A percentile compares a stretch with the other conserved stretches of the same genome.
Conservation (phyloP, 2,888 invertebrate genomes). For the Tiphia femorata region DNA sequence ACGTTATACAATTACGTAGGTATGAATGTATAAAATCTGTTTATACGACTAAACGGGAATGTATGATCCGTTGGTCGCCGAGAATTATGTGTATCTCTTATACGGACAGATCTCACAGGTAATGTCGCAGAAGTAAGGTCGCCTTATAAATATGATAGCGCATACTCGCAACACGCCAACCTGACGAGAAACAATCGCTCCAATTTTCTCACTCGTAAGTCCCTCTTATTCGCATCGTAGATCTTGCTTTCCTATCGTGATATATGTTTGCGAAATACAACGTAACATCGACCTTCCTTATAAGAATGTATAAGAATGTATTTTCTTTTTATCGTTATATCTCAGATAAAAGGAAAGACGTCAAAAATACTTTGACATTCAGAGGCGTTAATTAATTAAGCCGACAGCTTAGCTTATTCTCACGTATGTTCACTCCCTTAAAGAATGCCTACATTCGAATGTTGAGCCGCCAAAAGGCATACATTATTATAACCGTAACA, state of each 20-base stretch:
- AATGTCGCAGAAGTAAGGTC: constrained; percentile 42
- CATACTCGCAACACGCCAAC: constrained; percentile 17
- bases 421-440: constrained; percentile 2
- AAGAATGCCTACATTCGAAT: constrained; percentile 15
- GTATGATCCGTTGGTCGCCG: constrained; percentile 48
- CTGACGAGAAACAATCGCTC: neutral
- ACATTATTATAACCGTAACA: constrained; percentile 38
- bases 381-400: constrained; percentile 15
- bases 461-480: constrained; percentile 34
- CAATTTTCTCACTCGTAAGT: no score
- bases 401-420: neutral
- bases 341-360: no score
- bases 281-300: constrained; percentile 35
- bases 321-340: constrained; percentile 15
- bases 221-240: no score
- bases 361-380: constrained; percentile 21
- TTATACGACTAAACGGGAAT: constrained; percentile 60
- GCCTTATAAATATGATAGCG: constrained; percentile 40
- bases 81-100: constrained; percentile 11
- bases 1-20: constrained; percentile 63
- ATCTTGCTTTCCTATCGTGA: no score
- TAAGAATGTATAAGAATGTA: constrained; percentile 33
- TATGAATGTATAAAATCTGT: constrained; percentile 69
- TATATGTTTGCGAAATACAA: constrained; percentile 13
- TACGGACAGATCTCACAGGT: constrained; percentile 24